Conservation (phyloP, 1,140 invertebrate genomes). For the Eumeta japonica region DNA sequence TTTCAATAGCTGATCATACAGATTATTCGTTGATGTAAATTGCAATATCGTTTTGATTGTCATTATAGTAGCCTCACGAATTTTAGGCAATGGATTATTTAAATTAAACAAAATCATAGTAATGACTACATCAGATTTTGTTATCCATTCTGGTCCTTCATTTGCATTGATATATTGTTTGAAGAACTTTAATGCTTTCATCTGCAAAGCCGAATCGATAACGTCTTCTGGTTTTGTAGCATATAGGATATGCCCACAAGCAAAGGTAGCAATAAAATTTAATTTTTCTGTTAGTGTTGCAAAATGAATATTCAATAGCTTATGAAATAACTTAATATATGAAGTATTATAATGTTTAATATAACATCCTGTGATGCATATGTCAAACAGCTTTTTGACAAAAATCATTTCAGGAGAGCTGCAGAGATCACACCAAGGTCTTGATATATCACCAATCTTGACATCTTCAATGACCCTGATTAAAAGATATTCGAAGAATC, state of each 20-base stretch:
- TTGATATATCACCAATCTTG: conserved; percentile 21
- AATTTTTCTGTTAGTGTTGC: conserved; percentile 45
- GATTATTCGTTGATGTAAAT: too few species aligned
- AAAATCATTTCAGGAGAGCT: conserved; percentile 27
- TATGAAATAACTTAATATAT: conserved; percentile 36
- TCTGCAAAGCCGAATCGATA: conserved; percentile 39
- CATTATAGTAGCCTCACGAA: conserved; percentile 46
- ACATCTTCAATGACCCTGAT: conserved; percentile 37
- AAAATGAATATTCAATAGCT: conserved; percentile 43
- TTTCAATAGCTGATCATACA: conserved; percentile 27
- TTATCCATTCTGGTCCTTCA: conserved; percentile 32
- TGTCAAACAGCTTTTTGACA: conserved; percentile 36
- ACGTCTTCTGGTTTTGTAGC: conserved; percentile 34
- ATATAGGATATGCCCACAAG: conserved; percentile 42
- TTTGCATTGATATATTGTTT: conserved; percentile 28
- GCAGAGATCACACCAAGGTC: conserved; percentile 47
- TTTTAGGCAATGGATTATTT: conserved; percentile 34
- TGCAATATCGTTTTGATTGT: too few species aligned
- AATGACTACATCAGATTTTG: conserved; percentile 46
- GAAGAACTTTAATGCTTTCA: conserved; percentile 37
- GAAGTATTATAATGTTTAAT: conserved; percentile 31
- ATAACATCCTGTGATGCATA: conserved; percentile 38
- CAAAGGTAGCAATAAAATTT: conserved; percentile 55
- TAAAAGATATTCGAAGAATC: conserved; percentile 43
- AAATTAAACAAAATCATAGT: conserved; percentile 48